Evolutionary conservation across 2,797 vertebrate genomes (phyloP).

Genomic region (Pseudochirops cupreus): DNA sequence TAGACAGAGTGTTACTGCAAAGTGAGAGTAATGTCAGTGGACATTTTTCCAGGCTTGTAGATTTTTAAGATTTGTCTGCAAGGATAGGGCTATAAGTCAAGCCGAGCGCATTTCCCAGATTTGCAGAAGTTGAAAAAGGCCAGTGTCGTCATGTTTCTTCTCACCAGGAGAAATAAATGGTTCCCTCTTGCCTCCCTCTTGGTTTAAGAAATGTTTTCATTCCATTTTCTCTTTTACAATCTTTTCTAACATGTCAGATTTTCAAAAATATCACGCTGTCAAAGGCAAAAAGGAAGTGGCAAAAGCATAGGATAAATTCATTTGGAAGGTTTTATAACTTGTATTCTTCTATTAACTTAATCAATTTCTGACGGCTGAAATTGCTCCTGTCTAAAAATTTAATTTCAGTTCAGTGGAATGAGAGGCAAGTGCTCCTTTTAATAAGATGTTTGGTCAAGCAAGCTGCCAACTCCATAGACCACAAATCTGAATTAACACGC

Average conservation of each 20-base stretch:
- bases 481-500: slow-evolving; percentile 55
- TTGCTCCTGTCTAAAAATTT: slow-evolving; percentile 52
- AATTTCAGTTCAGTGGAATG: slow-evolving; percentile 46
- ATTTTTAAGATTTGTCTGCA: slow-evolving; percentile 25
- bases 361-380: slow-evolving; percentile 56
- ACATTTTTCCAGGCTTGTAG: slow-evolving; percentile 16
- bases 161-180: slow-evolving; percentile 49
- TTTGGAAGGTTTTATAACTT: slow-evolving; percentile 40
- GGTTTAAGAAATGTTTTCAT: slow-evolving; percentile 39
- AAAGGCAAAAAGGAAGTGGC: slow-evolving; percentile 55
- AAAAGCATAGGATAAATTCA: slow-evolving; percentile 33
- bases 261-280: slow-evolving; percentile 33
- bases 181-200: slow-evolving; percentile 27
- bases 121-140: slow-evolving; percentile 14
- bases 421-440: slow-evolving; percentile 53
- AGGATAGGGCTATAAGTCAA: not conserved
- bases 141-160: not conserved
- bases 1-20: slow-evolving; percentile 8
- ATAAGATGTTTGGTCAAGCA: slow-evolving; percentile 57
- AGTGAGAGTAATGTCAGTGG: not conserved
- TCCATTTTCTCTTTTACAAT: slow-evolving; percentile 58
- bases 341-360: slow-evolving; percentile 55
- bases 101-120: not conserved
- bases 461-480: slow-evolving; percentile 48
- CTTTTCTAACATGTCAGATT: slow-evolving; percentile 48